A percentile compares a stretch with the other conserved stretches of the same genome.
phyloP scores from a whole-genome alignment of 2,888 invertebrate genomes.

The Metalampra italica region DNA sequence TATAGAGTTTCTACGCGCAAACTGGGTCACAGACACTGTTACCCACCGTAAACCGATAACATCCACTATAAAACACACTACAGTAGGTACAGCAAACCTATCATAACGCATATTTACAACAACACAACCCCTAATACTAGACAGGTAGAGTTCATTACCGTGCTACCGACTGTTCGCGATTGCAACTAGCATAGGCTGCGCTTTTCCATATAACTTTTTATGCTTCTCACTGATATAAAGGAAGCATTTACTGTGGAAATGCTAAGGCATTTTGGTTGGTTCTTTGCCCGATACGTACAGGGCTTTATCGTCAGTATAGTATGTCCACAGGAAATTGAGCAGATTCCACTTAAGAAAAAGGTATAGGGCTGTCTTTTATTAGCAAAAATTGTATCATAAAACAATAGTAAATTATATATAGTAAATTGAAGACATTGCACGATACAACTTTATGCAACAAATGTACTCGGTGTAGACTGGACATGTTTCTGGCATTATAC shows the following conservation, averaged over 20 bases:
- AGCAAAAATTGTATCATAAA: too few species aligned
- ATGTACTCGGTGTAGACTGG: too few species aligned
- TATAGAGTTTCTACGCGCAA: conserved; percentile 17
- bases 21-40: conserved; percentile 21
- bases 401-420: too few species aligned
- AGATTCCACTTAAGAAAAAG: too few species aligned
- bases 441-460: too few species aligned
- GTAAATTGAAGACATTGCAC: too few species aligned
- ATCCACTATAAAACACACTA: conserved; percentile 7
- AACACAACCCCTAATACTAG: too few species aligned
- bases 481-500: too few species aligned
- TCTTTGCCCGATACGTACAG: neutral
- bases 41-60: conserved; percentile 22
- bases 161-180: neutral
- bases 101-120: neutral
- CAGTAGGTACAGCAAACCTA: neutral
- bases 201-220: conserved; percentile 1
- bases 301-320: neutral
- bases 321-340: too few species aligned
- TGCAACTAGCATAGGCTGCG: neutral
- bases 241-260: neutral
- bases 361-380: too few species aligned
- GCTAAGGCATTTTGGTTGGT: too few species aligned
- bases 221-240: neutral
- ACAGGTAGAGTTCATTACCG: too few species aligned